Conservation (phyloP, 2,797 vertebrate genomes). For the Pelodytes ibericus region DNA sequence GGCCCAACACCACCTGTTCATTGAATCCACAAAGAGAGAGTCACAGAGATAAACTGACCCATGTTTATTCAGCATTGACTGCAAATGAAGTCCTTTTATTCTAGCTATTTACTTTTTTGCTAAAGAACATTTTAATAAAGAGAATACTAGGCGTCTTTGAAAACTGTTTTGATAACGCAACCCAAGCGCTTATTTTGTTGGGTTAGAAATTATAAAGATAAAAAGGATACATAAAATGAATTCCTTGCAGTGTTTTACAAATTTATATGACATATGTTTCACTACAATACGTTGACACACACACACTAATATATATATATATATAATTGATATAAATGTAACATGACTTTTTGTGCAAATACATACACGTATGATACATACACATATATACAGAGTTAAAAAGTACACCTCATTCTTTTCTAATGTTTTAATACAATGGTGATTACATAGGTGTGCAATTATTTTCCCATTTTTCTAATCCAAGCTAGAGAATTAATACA, state of each 20-base stretch:
- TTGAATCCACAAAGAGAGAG: conserved; percentile 32
- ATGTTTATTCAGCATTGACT: conserved; percentile 14
- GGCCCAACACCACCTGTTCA: conserved; percentile 47
- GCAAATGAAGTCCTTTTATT: not conserved
- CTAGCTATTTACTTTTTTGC: not conserved
- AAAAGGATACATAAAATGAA: not conserved
- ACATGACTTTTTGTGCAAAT: not conserved
- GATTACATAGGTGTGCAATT: too few relatives aligned
- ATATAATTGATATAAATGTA: not conserved
- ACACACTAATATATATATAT: not conserved
- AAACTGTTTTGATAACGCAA: too few relatives aligned
- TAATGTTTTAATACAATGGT: too few relatives aligned
- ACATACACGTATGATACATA: not conserved
- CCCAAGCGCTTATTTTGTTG: too few relatives aligned
- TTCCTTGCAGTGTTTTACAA: too few relatives aligned
- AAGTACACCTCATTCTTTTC: not conserved
- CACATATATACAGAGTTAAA: not conserved
- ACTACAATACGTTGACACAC: not conserved
- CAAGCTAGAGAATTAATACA: too few relatives aligned
- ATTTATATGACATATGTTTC: not conserved
- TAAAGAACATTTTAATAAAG: not conserved
- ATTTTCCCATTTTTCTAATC: too few relatives aligned
- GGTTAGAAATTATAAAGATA: too few relatives aligned
- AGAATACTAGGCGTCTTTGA: too few relatives aligned
- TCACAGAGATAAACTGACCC: conserved; percentile 22